Evolutionary conservation across 2,888 invertebrate species (phyloP), one percentile per base, ranked within the genome.

Genomic region (Oligia fasciuncula): DNA sequence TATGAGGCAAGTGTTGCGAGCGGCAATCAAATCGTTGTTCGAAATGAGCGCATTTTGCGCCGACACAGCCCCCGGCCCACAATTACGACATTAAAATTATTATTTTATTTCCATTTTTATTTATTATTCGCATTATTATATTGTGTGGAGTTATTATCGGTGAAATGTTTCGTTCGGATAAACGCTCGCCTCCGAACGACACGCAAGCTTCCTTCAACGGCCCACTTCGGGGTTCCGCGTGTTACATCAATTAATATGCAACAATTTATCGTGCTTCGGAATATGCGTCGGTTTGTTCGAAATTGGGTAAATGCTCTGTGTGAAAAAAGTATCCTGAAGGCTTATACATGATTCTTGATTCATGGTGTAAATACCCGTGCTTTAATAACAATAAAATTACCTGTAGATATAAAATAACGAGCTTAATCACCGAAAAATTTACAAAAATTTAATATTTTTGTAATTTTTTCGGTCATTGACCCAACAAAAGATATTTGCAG

Each of bases 61-160:
- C 93, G 91, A 84, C 88, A 76, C 92, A 90, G 95, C 96, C 95
- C 92, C 92, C 94, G 95, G 96, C 95, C 94, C 93, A 90, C 96
- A 96, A 97, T 96, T 96, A 96, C 96, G 96, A 93, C 95, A 96
- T 96, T 96, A 96, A 96, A 96, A 96, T 96, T 96, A 96, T 96
- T 95, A 97, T 96, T 97, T 96, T 96, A 96, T 96, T 96, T 97
- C 94, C 94, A 95, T 96, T 96, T 96, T 96, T 96, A 96, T 96
- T 96, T 96, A 97, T 97, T 97, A 96, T 97, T 97, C 96, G 96
- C 96, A 96, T 97, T 96, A 97, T 97, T 97, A 96, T 96, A 96
- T 97, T 97, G 96, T 96, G 96, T 96, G 95, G 96, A 96, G 96
- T 97, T 96, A 97, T 96, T 97, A 97, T 96, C 96, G 96, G 96